phyloP scores from a whole-genome alignment of 2,888 invertebrate species.

The Polydrusus tereticollis region DNA sequence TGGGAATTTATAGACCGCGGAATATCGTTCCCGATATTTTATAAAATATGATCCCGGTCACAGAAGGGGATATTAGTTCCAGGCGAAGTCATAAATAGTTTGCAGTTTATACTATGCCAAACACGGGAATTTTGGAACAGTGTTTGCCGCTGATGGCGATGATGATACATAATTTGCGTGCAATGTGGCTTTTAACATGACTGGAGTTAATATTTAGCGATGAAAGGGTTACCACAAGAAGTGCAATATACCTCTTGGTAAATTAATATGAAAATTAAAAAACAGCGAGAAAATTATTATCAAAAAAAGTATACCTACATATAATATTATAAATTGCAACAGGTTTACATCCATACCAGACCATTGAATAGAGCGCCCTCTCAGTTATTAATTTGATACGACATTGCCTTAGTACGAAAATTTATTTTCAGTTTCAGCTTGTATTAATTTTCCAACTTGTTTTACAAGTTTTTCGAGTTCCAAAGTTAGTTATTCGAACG shows the following conservation, averaged over 20 bases:
- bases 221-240: background rate
- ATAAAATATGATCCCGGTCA: slow-evolving; percentile 6
- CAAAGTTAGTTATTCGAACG: slow-evolving; percentile 12
- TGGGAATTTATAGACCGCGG: background rate
- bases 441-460: slow-evolving; percentile 34
- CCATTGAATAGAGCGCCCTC: too few species aligned
- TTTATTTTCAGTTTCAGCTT: slow-evolving; percentile 17
- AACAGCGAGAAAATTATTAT: too few species aligned
- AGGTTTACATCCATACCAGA: too few species aligned
- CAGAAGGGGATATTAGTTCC: background rate
- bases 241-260: background rate
- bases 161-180: slow-evolving; percentile 6
- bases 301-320: too few species aligned
- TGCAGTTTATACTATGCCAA: slow-evolving; percentile 6
- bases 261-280: too few species aligned
- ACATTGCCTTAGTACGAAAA: too few species aligned
- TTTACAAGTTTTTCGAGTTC: slow-evolving; percentile 24
- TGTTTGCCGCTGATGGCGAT: background rate
- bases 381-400: too few species aligned
- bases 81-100: background rate
- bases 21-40: slow-evolving; percentile 12
- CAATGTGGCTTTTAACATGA: background rate
- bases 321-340: too few species aligned
- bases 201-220: background rate
- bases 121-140: slow-evolving; percentile 2